Conservation (phyloP, 2,888 invertebrate genomes). For the Amphipyra tragopoginis region DNA sequence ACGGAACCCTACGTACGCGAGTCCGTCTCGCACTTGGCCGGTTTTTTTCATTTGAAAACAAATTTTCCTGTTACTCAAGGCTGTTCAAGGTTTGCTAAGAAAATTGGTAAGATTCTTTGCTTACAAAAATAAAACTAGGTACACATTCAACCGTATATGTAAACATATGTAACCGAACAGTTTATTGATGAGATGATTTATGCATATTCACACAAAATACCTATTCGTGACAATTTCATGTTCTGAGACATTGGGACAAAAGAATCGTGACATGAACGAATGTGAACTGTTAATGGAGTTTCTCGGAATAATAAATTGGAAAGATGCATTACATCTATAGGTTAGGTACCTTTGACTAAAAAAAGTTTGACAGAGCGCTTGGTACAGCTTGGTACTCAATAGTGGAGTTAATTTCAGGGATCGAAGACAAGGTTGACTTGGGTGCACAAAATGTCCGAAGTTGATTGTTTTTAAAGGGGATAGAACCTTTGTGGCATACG, state of each 20-base stretch:
- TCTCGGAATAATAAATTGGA: neutral
- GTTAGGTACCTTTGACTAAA: too few species aligned
- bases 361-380: neutral
- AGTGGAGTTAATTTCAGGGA: neutral
- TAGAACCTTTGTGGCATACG: too few species aligned
- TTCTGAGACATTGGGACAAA: neutral
- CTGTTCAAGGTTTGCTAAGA: neutral
- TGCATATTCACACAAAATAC: neutral
- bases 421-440: neutral
- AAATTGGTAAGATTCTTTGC: neutral
- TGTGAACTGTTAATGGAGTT: conserved; percentile 2
- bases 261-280: conserved; percentile 5
- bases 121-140: neutral
- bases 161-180: too few species aligned
- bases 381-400: neutral
- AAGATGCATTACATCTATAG: neutral
- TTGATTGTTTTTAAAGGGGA: too few species aligned
- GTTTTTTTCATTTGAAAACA: too few species aligned
- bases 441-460: neutral
- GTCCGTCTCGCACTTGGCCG: too few species aligned
- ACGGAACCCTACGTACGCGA: too few species aligned
- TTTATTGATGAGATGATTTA: too few species aligned
- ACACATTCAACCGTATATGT: too few species aligned
- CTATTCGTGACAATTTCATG: conserved; percentile 10
- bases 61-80: neutral